Conservation (phyloP, 2,113 vertebrate species). For the Atlantisia rogersi region DNA sequence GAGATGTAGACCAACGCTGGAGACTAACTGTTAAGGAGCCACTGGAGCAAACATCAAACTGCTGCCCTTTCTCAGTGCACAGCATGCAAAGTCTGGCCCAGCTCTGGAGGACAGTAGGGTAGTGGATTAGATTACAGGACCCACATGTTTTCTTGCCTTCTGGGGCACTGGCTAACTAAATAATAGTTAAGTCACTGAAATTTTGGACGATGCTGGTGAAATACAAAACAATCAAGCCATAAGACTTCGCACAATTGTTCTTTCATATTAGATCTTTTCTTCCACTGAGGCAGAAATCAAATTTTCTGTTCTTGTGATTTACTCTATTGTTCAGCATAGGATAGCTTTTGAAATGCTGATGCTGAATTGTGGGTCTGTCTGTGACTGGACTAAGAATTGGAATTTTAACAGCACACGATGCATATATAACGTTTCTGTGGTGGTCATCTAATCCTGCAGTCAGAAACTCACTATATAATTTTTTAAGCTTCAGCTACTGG, state of each 20-base stretch:
- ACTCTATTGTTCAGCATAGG: background rate
- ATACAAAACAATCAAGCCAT: conserved; percentile 12
- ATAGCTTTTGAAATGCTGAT: conserved; percentile 39
- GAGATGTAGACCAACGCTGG: background rate
- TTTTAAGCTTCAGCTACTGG: background rate
- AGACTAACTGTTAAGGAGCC: background rate
- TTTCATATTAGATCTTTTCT: conserved; percentile 15
- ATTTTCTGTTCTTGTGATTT: conserved; percentile 33
- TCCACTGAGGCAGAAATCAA: background rate
- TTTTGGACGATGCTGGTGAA: background rate
- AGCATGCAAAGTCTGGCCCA: background rate
- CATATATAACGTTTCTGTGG: background rate
- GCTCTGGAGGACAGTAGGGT: background rate
- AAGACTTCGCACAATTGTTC: background rate
- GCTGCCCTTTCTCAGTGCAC: background rate
- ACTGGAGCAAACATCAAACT: background rate
- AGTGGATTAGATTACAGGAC: conserved; percentile 1
- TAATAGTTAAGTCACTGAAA: background rate
- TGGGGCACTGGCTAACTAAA: background rate
- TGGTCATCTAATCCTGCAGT: background rate
- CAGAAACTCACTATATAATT: background rate
- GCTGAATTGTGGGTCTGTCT: background rate
- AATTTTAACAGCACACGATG: conserved; percentile 26
- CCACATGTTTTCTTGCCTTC: background rate
- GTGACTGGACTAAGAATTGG: conserved; percentile 4